Evolutionary conservation across 2,888 invertebrate species (phyloP).

Genomic region (Hyles lineata): DNA sequence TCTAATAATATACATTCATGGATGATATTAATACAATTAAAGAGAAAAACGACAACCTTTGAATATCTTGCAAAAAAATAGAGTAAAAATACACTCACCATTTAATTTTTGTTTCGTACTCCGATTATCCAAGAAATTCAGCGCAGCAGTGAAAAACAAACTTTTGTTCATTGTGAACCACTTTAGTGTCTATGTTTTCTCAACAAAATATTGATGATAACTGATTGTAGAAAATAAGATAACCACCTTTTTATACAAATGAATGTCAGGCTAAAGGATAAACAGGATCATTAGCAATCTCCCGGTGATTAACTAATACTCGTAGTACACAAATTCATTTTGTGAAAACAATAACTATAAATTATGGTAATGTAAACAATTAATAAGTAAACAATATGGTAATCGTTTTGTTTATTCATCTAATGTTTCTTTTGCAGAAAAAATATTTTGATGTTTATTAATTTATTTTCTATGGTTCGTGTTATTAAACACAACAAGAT

Average conservation of each 20-base stretch:
- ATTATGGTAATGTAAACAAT: neutral
- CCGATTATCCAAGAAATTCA: neutral
- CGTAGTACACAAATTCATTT: neutral
- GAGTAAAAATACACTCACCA: conserved; percentile 2
- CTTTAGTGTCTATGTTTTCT: neutral
- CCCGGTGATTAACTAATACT: conserved; percentile 17
- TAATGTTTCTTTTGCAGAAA: neutral
- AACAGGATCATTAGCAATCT: conserved; percentile 14
- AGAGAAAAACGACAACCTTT: neutral
- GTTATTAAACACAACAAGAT: too few relatives aligned
- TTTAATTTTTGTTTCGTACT: neutral
- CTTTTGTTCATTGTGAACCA: conserved; percentile 15
- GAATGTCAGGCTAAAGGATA: neutral
- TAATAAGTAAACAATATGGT: neutral
- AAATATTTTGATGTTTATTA: neutral
- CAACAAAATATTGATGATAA: neutral
- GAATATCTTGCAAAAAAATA: neutral
- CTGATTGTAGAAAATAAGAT: neutral
- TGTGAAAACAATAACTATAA: neutral
- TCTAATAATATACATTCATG: too few relatives aligned
- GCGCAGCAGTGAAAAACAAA: conserved; percentile 4
- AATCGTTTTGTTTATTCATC: neutral
- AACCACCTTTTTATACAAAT: neutral
- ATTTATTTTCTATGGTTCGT: neutral
- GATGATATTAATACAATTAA: neutral